Percentiles rank a stretch among this genome's conserved stretches.
Conservation (phyloP, 2,113 vertebrate species). For the Daboia siamensis region DNA sequence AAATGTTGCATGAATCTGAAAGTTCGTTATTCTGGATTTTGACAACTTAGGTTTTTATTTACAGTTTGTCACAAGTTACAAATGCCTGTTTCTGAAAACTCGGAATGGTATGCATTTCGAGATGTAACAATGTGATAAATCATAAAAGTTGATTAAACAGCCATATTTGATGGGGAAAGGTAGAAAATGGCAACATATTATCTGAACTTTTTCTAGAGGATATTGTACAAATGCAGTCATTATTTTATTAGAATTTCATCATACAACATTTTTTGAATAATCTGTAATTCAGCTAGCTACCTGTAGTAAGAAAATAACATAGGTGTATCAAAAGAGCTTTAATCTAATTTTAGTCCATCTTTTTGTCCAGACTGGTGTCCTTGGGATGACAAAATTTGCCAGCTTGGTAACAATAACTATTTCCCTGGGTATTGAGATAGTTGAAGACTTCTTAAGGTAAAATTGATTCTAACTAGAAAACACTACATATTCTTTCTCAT, state of each 20-base stretch:
- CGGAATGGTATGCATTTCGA: neutral
- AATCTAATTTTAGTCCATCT: neutral
- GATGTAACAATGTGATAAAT: neutral
- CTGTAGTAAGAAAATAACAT: neutral
- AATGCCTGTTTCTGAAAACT: neutral
- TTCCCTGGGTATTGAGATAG: neutral
- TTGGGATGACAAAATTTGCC: neutral
- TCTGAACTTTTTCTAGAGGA: neutral
- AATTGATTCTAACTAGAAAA: slow-evolving; percentile 37
- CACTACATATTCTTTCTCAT: slow-evolving; percentile 48
- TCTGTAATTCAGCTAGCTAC: neutral
- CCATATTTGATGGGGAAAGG: slow-evolving; percentile 42
- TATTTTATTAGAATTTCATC: neutral
- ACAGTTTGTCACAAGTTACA: neutral
- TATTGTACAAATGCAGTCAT: neutral
- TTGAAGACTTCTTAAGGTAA: neutral
- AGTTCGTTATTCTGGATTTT: neutral
- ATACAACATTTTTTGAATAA: neutral
- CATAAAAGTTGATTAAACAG: slow-evolving; percentile 61
- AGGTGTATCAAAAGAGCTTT: neutral
- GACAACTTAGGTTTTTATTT: neutral
- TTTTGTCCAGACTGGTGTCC: neutral
- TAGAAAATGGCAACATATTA: neutral
- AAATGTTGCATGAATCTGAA: neutral
- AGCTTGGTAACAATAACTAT: neutral